Conservation (phyloP, 2,113 vertebrate genomes). For the Perca fluviatilis region DNA sequence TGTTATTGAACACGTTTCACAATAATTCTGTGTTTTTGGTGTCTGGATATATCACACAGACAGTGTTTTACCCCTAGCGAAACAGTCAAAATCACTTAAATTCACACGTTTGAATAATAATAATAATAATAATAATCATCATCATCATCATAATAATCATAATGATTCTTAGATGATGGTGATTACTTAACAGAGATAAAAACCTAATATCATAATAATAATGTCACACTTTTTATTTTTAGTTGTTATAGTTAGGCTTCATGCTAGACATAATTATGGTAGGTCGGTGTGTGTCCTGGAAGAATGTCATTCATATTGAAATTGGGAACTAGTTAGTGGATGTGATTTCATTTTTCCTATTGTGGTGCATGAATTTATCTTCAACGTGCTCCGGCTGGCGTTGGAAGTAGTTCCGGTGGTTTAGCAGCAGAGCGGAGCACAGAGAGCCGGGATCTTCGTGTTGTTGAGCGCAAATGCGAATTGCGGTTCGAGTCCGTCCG, state of each 20-base stretch:
- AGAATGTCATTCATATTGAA: conserved; percentile 45
- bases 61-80: neutral
- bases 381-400: conserved; percentile 80
- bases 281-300: neutral
- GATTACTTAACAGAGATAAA: conserved; percentile 1
- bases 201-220: too few species aligned
- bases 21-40: neutral
- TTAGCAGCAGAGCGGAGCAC: conserved; percentile 66
- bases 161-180: neutral
- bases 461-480: conserved; percentile 58
- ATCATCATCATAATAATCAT: neutral
- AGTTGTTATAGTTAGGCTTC: neutral
- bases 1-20: neutral
- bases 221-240: conserved; percentile 2
- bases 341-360: conserved; percentile 64
- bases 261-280: neutral
- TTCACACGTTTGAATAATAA: neutral
- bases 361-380: conserved; percentile 79
- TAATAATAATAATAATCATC: neutral
- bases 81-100: conserved; percentile 5
- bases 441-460: conserved; percentile 71
- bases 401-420: conserved; percentile 86
- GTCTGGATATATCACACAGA: neutral
- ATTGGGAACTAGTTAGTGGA: conserved; percentile 76
- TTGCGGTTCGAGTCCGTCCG: conserved; percentile 57